These are phyloP conservation scores for Agrotis puta DNA, from an alignment of 2,888 invertebrate species.

Conservation along the genomic window DNA sequence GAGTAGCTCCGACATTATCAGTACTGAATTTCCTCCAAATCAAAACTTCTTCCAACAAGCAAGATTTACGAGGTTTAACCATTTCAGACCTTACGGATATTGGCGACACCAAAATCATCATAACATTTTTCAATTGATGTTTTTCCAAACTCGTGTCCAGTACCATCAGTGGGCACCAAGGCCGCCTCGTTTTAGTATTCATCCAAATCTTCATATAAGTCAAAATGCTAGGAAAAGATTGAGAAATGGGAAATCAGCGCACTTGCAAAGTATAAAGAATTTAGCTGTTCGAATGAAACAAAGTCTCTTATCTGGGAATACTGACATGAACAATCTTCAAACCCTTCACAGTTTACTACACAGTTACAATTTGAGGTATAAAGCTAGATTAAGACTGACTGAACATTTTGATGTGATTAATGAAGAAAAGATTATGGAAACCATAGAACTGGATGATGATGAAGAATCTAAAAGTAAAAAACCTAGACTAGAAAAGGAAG, in stretches of 20 bases:
- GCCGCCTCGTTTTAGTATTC: slow-evolving; percentile 41
- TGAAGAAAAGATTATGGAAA: slow-evolving; percentile 78
- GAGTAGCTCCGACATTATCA: slow-evolving; percentile 45
- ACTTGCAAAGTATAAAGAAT: slow-evolving; percentile 74
- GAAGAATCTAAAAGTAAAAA: slow-evolving; percentile 75
- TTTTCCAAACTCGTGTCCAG: slow-evolving; percentile 70
- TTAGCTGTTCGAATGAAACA: slow-evolving; percentile 73
- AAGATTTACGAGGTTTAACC: slow-evolving; percentile 56
- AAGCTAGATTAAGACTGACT: slow-evolving; percentile 73
- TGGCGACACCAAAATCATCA: slow-evolving; percentile 71
- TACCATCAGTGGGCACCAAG: slow-evolving; percentile 67
- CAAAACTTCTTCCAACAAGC: slow-evolving; percentile 42
- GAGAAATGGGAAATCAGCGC: slow-evolving; percentile 64
- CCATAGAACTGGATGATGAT: slow-evolving; percentile 82
- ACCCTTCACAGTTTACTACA: slow-evolving; percentile 74
- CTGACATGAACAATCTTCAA: slow-evolving; percentile 66
- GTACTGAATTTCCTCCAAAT: slow-evolving; percentile 54
- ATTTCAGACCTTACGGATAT: slow-evolving; percentile 69
- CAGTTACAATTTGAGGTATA: slow-evolving; percentile 80
- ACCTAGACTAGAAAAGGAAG: slow-evolving; percentile 61
- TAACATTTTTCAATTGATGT: slow-evolving; percentile 72
- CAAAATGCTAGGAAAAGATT: slow-evolving; percentile 66
- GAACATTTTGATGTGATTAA: slow-evolving; percentile 72
- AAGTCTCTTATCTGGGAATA: slow-evolving; percentile 63
- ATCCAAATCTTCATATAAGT: slow-evolving; percentile 42